Evolutionary conservation across 2,797 vertebrate species (phyloP).

Genomic region (Naso thynnoides): DNA sequence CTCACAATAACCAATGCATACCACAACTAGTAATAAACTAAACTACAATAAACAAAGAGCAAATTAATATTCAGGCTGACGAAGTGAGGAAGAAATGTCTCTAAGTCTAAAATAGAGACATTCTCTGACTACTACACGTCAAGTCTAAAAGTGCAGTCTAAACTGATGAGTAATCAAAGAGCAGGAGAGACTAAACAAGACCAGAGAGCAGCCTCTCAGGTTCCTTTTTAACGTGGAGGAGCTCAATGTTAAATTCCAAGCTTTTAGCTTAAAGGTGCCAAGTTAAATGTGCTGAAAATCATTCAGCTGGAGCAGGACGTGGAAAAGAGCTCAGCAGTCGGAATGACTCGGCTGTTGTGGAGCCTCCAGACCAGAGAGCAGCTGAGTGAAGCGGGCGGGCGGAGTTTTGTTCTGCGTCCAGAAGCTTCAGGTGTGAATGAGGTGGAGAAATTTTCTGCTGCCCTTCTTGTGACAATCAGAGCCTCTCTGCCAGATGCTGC

Average conservation of each 20-base stretch:
- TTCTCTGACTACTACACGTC: background rate
- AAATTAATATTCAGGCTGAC: background rate
- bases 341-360: conserved; percentile 42
- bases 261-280: background rate
- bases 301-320: conserved; percentile 24
- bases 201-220: background rate
- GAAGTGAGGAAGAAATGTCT: background rate
- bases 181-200: background rate
- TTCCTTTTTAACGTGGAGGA: background rate
- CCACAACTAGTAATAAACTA: no score
- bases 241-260: background rate
- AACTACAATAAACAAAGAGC: background rate
- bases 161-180: background rate
- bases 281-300: conserved; percentile 16
- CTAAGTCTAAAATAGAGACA: background rate
- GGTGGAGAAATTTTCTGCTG: background rate
- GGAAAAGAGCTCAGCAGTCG: conserved; percentile 49
- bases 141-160: background rate
- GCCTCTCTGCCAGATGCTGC: background rate
- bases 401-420: background rate
- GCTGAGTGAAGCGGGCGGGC: conserved; percentile 1
- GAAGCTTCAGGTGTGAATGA: conserved; percentile 1
- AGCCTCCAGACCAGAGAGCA: conserved; percentile 8
- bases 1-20: no score
- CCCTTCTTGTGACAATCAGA: background rate